Conservation (phyloP, 2,113 vertebrate species). For the Ceyx margarethae region DNA sequence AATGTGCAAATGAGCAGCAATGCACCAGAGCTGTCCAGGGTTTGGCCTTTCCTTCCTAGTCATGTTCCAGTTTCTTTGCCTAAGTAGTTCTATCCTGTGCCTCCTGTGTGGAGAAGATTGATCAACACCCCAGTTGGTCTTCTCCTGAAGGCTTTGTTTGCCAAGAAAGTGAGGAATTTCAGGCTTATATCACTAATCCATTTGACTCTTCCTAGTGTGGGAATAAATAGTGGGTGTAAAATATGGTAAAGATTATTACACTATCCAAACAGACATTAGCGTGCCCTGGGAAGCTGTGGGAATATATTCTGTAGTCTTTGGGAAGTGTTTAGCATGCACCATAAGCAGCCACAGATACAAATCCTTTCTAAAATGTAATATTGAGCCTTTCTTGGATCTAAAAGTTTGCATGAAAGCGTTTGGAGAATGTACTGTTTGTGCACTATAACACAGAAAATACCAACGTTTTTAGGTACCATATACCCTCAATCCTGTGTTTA, state of each 20-base stretch:
- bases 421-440: not conserved
- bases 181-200: not conserved
- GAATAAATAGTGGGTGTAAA: not conserved
- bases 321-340: not conserved
- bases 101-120: not conserved
- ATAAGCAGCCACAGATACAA: not conserved
- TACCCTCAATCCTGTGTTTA: accelerated
- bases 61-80: not conserved
- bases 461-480: accelerated
- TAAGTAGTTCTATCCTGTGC: not conserved
- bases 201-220: not conserved
- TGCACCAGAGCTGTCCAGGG: not conserved
- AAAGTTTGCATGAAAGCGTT: not conserved
- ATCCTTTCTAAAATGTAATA: not conserved
- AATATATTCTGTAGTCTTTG: not conserved
- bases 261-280: accelerated
- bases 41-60: not conserved
- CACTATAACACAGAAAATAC: not conserved
- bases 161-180: not conserved
- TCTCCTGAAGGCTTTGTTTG: not conserved
- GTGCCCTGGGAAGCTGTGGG: not conserved
- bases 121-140: not conserved
- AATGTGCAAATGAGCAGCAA: not conserved
- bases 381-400: not conserved
- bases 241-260: not conserved